Conservation (phyloP, 2,797 vertebrate species). For the Phalloptychus januarius region DNA sequence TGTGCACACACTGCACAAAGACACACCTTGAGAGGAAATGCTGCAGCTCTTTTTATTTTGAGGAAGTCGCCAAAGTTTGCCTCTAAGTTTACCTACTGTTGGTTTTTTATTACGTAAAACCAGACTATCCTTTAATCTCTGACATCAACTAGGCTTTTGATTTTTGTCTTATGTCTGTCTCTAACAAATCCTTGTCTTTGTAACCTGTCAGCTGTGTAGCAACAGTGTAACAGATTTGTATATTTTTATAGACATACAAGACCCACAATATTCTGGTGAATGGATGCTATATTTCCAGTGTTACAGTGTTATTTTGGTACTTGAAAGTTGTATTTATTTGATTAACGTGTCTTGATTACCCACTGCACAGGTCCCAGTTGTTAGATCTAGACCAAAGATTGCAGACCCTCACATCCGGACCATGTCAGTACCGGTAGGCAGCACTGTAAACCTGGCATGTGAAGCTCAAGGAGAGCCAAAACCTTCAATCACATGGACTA, state of each 20-base stretch:
- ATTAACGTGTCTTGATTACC: conserved; percentile 1
- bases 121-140: background rate
- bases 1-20: background rate
- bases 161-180: background rate
- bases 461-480: conserved; percentile 81
- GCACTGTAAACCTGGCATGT: conserved; percentile 82
- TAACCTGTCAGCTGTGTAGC: background rate
- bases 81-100: background rate
- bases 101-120: background rate
- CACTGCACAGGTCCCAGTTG: conserved; percentile 43
- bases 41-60: too few species aligned
- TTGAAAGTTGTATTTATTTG: background rate
- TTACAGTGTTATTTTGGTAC: background rate
- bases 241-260: background rate
- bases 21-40: background rate
- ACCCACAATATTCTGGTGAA: background rate
- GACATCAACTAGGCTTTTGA: background rate
- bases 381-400: conserved; percentile 82
- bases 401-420: conserved; percentile 80
- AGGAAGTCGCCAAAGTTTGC: too few species aligned
- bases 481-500: conserved; percentile 88
- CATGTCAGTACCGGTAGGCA: conserved; percentile 78
- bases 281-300: background rate
- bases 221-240: background rate
- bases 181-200: background rate